Conservation (phyloP, 2,888 invertebrate genomes). For the Ormyrus rosae region DNA sequence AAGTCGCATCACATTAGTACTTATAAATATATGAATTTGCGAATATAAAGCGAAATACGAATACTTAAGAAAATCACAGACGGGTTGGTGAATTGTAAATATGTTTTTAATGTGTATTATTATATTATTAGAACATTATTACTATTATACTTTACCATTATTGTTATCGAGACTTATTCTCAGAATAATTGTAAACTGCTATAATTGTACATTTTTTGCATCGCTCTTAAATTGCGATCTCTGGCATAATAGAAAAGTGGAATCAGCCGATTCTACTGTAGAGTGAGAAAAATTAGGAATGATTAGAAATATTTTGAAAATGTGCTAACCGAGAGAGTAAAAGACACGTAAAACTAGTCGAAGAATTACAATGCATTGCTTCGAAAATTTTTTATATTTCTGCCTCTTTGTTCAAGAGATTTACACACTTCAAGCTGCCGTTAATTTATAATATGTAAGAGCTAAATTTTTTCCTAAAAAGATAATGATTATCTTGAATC, state of each 20-base stretch:
- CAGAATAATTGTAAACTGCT: constrained; percentile 65
- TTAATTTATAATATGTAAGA: constrained; percentile 38
- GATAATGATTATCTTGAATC: too few species aligned
- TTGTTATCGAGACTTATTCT: constrained; percentile 69
- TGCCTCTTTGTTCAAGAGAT: constrained; percentile 30
- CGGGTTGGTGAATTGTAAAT: constrained; percentile 72
- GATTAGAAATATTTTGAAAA: constrained; percentile 54
- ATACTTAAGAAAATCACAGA: constrained; percentile 58
- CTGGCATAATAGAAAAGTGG: constrained; percentile 53
- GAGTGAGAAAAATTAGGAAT: constrained; percentile 51
- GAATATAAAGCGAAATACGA: constrained; percentile 55
- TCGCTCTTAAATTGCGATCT: constrained; percentile 54
- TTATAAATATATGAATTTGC: constrained; percentile 60
- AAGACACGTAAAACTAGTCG: constrained; percentile 56
- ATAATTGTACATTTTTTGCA: constrained; percentile 61
- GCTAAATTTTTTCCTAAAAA: constrained; percentile 28
- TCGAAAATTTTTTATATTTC: constrained; percentile 43
- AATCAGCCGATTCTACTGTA: constrained; percentile 46
- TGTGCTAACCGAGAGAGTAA: constrained; percentile 31
- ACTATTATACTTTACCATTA: constrained; percentile 60
- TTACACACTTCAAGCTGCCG: constrained; percentile 45
- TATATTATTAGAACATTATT: constrained; percentile 63
- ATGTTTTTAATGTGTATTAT: constrained; percentile 72
- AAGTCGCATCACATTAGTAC: constrained; percentile 66
- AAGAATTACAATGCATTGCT: constrained; percentile 52